Conservation (phyloP, 2,888 invertebrate species). For the Muscina levida region DNA sequence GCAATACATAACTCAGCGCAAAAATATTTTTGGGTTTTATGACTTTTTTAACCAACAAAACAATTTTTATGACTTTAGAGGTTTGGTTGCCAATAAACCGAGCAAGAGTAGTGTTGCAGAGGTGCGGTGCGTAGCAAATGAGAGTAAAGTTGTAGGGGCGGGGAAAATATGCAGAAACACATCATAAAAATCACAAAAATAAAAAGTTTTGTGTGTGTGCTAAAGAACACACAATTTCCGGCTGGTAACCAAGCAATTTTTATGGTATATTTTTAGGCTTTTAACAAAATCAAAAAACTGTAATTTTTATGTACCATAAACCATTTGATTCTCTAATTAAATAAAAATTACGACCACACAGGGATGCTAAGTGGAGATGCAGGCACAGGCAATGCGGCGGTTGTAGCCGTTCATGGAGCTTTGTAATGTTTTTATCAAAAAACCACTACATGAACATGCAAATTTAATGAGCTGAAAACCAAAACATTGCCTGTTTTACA, state of each 20-base stretch:
- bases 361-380: background rate
- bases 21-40: constrained; percentile 33
- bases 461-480: constrained; percentile 58
- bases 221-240: background rate
- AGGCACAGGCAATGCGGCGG: background rate
- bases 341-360: constrained; percentile 35
- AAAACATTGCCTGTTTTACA: constrained; percentile 52
- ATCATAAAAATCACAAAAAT: constrained; percentile 19
- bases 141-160: constrained; percentile 15
- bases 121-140: constrained; percentile 3
- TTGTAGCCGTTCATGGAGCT: background rate
- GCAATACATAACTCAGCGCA: constrained; percentile 11
- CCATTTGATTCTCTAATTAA: constrained; percentile 47
- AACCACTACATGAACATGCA: constrained; percentile 56
- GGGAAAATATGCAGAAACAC: constrained; percentile 21
- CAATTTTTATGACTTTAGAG: constrained; percentile 59
- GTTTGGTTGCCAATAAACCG: constrained; percentile 12
- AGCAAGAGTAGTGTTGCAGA: background rate
- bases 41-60: constrained; percentile 45
- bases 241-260: constrained; percentile 12
- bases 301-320: constrained; percentile 32
- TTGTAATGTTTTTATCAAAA: constrained; percentile 41
- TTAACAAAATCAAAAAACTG: constrained; percentile 16
- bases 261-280: constrained; percentile 12
- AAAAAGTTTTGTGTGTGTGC: constrained; percentile 12